Base-by-base conservation (phyloP, 2,888 invertebrate species). In the Sesia apiformis region DNA sequence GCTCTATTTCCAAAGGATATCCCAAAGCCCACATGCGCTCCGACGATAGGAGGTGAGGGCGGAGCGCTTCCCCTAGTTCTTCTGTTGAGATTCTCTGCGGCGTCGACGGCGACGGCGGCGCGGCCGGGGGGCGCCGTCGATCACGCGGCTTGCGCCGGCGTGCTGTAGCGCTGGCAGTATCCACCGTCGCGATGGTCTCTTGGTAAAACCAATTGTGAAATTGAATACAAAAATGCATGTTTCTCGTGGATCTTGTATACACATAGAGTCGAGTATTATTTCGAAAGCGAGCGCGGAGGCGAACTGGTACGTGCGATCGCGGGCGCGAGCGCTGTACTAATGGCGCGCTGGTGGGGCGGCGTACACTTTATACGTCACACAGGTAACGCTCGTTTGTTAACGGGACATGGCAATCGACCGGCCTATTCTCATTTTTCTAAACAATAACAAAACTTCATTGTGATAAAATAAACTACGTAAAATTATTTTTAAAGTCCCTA, bases 1-100 rank as follows among this genome's bases (percentile, higher is more conserved):
- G 76, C 52, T 90, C 89, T 60, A 92, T 91, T 65, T 93, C 93
- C 4, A 94, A 84, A 0, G 96, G 96, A 69, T 93, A 96, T 1
- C 96, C 95, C 60, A 93, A 88, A 6, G 91, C 90, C 63, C 92
- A 86, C 78, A 95, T 84, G 57, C 93, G 90, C 62, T 92, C 91
- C 4, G 88, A 86, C 39, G 91, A 90, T 52, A 95, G 85, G 38
- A 93, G 71, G 76, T 94, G 93, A 55, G 90, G 90, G 1, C 90
- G 90, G 52, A 96, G 79, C 50, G 91, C 87, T 52, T 84, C 78
- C 51, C 84, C 90, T 64, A 95, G 72, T 59, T 91, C 89, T 38
- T 79, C 80, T 65, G 93, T 92, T 52, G 91, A 90, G 65, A 85
- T 85, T 78, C 84, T 91, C 73, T 89, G 82, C 71, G 90, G 75